A percentile compares a stretch with the other conserved stretches of the same genome.
Conservation (phyloP, 1,140 invertebrate genomes). For the Drosophila guanche region DNA sequence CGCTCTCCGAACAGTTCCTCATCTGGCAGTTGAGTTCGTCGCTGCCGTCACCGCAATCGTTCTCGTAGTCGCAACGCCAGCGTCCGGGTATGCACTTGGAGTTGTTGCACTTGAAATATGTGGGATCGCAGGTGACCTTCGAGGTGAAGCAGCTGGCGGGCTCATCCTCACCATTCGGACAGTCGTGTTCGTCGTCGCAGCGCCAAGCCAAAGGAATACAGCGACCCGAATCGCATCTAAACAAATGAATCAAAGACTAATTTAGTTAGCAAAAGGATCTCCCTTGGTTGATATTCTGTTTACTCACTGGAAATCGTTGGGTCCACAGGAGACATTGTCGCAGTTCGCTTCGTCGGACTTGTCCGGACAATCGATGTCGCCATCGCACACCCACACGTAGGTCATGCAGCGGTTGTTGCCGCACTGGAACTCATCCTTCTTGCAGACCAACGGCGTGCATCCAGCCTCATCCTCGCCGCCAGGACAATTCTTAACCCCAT, state of each 20-base stretch:
- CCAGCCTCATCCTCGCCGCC: constrained; percentile 87
- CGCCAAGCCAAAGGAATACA: constrained; percentile 93
- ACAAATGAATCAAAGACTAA: neutral
- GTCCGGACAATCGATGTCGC: constrained; percentile 89
- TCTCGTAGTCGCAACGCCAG: constrained; percentile 92
- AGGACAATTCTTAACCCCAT: constrained; percentile 88
- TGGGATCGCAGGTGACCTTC: constrained; percentile 87
- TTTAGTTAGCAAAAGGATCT: neutral
- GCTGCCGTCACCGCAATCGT: constrained; percentile 90
- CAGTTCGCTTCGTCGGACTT: constrained; percentile 88
- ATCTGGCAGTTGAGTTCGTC: constrained; percentile 89
- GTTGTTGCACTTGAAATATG: constrained; percentile 88
- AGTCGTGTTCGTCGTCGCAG: constrained; percentile 91
- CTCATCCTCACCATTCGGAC: constrained; percentile 89
- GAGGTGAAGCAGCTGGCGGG: constrained; percentile 85
- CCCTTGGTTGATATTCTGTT: neutral
- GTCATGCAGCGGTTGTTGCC: constrained; percentile 89
- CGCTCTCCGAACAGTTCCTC: constrained; percentile 88
- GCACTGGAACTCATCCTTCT: constrained; percentile 89
- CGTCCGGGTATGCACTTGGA: constrained; percentile 88
- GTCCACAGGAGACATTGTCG: constrained; percentile 85
- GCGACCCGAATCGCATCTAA: constrained; percentile 86
- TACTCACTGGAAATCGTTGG: constrained; percentile 84
- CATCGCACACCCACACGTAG: constrained; percentile 91
- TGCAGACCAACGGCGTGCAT: constrained; percentile 85